These are phyloP conservation scores for Rhaphigaster nebulosa DNA, from an alignment of 2,888 invertebrate species.

Conservation along the genomic window DNA sequence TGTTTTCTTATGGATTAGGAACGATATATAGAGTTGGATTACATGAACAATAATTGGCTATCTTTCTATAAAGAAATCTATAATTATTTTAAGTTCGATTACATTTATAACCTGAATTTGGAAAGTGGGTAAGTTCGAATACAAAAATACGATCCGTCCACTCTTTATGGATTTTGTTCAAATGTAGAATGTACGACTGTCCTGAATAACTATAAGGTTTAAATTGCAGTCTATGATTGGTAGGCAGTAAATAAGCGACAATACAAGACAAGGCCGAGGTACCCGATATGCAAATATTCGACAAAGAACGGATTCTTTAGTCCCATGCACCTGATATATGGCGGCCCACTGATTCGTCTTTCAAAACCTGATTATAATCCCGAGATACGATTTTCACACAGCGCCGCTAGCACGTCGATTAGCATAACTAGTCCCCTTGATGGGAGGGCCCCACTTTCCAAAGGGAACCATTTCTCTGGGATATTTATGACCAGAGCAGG, in stretches of 20 bases:
- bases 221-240: background rate
- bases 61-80: background rate
- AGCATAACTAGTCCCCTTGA: constrained; percentile 36
- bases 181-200: background rate
- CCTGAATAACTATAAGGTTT: background rate
- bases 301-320: constrained; percentile 16
- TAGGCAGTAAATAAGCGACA: background rate
- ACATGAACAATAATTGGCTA: no score
- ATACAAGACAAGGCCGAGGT: constrained; percentile 1
- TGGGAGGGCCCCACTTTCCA: constrained; percentile 1
- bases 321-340: background rate
- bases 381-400: constrained; percentile 36
- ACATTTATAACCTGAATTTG: no score
- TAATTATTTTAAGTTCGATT: background rate
- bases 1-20: no score
- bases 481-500: background rate
- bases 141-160: background rate
- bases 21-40: no score
- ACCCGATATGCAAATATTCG: constrained; percentile 3
- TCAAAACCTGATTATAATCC: constrained; percentile 47
- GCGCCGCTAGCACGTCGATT: background rate
- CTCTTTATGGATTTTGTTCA: background rate
- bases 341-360: constrained; percentile 26
- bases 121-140: background rate
- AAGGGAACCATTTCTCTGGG: constrained; percentile 31